Evolutionary conservation across 2,888 invertebrate species (phyloP), one percentile per base, ranked within the genome.

Genomic region (Byasa hedistus): DNA sequence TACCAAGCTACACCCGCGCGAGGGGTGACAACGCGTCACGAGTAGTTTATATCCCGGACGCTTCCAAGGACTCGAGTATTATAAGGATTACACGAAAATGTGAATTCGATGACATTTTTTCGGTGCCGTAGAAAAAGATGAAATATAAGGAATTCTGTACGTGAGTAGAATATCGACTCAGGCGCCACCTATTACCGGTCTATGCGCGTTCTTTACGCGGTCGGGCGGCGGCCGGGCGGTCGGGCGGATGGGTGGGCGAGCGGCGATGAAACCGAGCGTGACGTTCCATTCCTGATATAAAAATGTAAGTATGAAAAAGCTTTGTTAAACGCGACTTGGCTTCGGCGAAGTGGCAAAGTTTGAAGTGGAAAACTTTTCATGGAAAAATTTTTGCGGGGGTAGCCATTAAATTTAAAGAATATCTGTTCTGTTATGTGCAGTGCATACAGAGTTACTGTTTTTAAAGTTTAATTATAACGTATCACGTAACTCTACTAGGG

Each of bases 81-180:
- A 90, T 87, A 84, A 89, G 90, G 90, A 91, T 91, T 91, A 91
- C 87, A 86, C 82, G 87, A 87, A 91, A 91, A 91, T 91, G 91
- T 88, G 91, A 91, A 91, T 91, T 91, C 91, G 91, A 91, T 91
- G 91, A 89, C 91, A 91, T 91, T 91, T 91, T 67, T 91, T 89
- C 85, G 88, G 84, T 86, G 80, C 85, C 85, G 86, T 86, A 83
- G 86, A 88, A 91, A 90, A 91, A 91, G 89, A 91, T 89, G 91
- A 91, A 90, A 91, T 89, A 91, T 91, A 91, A 89, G 90, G 85
- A 91, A 91, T 89, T 90, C 83, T 87, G 82, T 82, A 91, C 91
- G 91, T 91, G 91, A 90, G 87, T 78, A 73, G 89, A 89, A 90
- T 91, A 84, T 79, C 77, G 85, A 79, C 81, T 76, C 76, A 80